Base-by-base conservation (phyloP, 2,888 invertebrate genomes). In the Hartigia nigra region DNA sequence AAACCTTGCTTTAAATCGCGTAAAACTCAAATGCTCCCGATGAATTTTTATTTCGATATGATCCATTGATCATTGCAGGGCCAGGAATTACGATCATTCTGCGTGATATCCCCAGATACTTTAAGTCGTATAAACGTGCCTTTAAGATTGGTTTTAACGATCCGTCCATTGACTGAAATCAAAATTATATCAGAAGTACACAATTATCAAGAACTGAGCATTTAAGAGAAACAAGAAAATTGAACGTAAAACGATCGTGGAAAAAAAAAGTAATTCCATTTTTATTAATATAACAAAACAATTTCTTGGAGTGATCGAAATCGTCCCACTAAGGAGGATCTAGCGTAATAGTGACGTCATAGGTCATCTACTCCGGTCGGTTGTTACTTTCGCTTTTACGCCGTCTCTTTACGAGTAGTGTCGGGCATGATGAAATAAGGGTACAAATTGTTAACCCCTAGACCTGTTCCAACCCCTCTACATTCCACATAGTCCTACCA, bases 351-450 rank as follows among this genome's bases (percentile, higher is more conserved):
- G 70, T 55, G 70, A 76, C 78, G 77, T 74, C 31, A 35, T 36
- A 74, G 78, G 79, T 82, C 80, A 82, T 82, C 77, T 77, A 75
- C 80, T 80, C 74, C 76, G 70, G 74, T 36, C 75, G 77, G 77
- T 77, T 80, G 78, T 81, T 82, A 81, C 78, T 82, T 82, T 80
- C 79, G 78, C 79, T 81, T 81, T 82, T 79, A 82, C 78, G 81
- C 79, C 74, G 69, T 75, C 70, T 80, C 76, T 80, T 83, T 79
- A 82, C 78, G 82, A 80, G 78, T 74, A 74, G 72, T 77, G 79
- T 70, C 69, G 37, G 78, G 76, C 78, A 81, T 78, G 81, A 83
- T 81, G 76, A 79, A 82, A 81, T 78, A 78, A 74, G 76, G 78
- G 77, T 82, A 80, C 80, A 82, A 82, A 83, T 82, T 79, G 82